Conservation (phyloP, 2,797 vertebrate genomes). For the Dromococcyx pavoninus region DNA sequence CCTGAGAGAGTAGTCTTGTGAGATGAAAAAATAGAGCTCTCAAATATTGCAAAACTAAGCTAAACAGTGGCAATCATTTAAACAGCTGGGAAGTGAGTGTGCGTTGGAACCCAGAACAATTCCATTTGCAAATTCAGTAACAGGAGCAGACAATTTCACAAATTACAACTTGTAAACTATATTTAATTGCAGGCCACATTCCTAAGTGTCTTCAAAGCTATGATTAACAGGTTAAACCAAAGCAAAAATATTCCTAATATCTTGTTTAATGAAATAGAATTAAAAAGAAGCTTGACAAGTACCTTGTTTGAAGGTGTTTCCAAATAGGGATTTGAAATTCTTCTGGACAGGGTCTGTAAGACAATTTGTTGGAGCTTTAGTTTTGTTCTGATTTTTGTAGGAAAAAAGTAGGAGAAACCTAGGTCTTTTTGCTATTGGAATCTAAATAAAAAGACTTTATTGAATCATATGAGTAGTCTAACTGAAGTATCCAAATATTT, state of each 20-base stretch:
- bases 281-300: slow-evolving; percentile 19
- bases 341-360: slow-evolving; percentile 77
- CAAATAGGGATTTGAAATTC: slow-evolving; percentile 80
- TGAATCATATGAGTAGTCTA: background rate
- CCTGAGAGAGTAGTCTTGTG: background rate
- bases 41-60: background rate
- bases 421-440: background rate
- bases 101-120: background rate
- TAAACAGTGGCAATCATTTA: background rate
- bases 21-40: background rate
- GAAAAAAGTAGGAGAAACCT: background rate
- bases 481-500: background rate
- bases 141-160: background rate
- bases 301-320: slow-evolving; percentile 80
- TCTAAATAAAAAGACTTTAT: background rate
- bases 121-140: background rate
- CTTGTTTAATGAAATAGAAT: background rate
- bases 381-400: background rate
- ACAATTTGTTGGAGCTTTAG: background rate
- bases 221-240: background rate
- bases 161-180: background rate
- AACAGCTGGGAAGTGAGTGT: background rate
- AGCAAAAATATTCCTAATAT: background rate
- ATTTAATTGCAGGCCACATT: slow-evolving; percentile 5
- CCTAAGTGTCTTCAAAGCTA: slow-evolving; percentile 8